A percentile compares a stretch with the other conserved stretches of the same genome.
Evolutionary conservation across 2,797 vertebrate genomes (phyloP).

Genomic region (Somateria mollissima): DNA sequence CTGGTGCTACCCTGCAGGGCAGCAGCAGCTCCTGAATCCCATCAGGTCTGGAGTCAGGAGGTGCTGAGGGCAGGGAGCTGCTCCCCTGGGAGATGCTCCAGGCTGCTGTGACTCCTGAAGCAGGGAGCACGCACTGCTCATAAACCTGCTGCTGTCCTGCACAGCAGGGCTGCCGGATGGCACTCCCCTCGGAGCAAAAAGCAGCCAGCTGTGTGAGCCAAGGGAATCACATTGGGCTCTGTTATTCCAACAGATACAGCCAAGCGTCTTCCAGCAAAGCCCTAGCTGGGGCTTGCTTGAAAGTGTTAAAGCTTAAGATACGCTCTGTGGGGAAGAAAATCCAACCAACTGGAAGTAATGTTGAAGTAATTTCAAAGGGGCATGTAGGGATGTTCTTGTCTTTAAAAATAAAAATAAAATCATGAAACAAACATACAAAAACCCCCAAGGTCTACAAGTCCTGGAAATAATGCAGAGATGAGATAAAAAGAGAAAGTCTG

Average conservation of each 20-base stretch:
- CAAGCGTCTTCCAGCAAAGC: background rate
- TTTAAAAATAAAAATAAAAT: background rate
- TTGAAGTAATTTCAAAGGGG: background rate
- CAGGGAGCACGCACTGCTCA: background rate
- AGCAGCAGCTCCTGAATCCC: background rate
- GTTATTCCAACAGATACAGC: background rate
- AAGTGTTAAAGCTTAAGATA: background rate
- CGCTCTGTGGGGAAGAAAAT: background rate
- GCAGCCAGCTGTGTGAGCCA: background rate
- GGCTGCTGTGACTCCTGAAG: background rate
- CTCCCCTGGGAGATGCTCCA: background rate
- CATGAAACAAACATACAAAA: too few relatives aligned
- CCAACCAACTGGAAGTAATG: background rate
- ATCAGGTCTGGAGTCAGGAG: background rate
- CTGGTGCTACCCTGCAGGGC: background rate
- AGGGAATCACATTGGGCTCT: background rate
- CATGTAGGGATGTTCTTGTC: background rate
- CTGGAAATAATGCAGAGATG: background rate
- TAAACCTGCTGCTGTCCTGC: background rate
- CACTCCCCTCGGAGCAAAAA: rapidly evolving
- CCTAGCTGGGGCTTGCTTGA: background rate
- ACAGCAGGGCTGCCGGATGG: background rate
- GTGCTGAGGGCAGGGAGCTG: background rate
- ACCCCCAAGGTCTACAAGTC: background rate
- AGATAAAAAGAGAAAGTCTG: background rate